Conservation (phyloP, 2,888 invertebrate genomes). For the Choristoneura rosaceana region DNA sequence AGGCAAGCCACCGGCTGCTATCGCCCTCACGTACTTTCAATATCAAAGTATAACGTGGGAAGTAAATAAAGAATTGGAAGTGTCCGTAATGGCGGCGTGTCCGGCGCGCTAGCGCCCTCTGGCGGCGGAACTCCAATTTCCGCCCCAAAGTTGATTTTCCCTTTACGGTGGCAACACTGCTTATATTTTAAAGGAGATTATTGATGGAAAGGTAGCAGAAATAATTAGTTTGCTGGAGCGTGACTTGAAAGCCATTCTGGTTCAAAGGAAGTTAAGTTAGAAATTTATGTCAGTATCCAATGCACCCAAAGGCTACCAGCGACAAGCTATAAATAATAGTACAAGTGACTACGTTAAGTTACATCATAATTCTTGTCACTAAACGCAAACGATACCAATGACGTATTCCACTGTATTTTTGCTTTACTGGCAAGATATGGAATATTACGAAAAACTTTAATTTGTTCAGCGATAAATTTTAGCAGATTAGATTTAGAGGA, state of each 20-base stretch:
- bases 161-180: conserved; percentile 59
- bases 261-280: conserved; percentile 1
- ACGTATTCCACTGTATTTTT: too few relatives aligned
- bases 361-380: too few relatives aligned
- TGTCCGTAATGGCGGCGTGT: conserved; percentile 66
- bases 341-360: too few relatives aligned
- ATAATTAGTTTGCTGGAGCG: conserved; percentile 31
- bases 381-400: too few relatives aligned
- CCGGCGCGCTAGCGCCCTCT: conserved; percentile 69
- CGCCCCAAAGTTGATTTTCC: conserved; percentile 73
- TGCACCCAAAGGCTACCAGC: too few relatives aligned
- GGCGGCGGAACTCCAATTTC: conserved; percentile 80
- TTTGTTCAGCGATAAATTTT: too few relatives aligned
- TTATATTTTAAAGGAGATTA: conserved; percentile 54
- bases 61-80: conserved; percentile 55
- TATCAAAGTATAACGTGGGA: conserved; percentile 52
- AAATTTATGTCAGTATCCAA: too few relatives aligned
- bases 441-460: too few relatives aligned
- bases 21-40: conserved; percentile 44
- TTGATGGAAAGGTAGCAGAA: conserved; percentile 47
- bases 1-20: conserved; percentile 21
- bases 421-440: too few relatives aligned
- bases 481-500: too few relatives aligned
- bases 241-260: background rate
- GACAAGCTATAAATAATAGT: too few relatives aligned